Base-by-base conservation (phyloP, 2,797 vertebrate genomes). In the Sebastes iracundus region DNA sequence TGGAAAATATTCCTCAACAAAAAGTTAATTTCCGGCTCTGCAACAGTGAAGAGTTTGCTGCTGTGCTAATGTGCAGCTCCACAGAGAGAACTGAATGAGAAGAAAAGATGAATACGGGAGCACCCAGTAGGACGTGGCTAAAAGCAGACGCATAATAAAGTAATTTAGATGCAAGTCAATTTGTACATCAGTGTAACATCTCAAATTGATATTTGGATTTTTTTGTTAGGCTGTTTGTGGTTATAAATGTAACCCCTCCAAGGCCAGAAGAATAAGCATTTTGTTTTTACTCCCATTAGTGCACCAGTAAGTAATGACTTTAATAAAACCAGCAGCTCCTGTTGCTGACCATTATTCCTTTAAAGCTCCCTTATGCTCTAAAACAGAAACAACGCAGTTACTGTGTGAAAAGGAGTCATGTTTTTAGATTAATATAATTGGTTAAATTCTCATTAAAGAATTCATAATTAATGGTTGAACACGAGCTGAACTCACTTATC, bases 1-100 rank as follows among this genome's bases (percentile, higher is more conserved):
- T 22, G 7, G 23, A 12, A 75, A 65, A 60, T 67, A 72, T 61
- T 76, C 33, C 28, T 49, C 32, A 75, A 69, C 83, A 73, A 90
- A 87, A 88, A 52, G 65, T 83, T 53, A n/a, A 85, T 88, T 88
- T 92, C 66, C 52, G 68, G 52, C 78, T 85, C 60, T 66, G 81
- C 30, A 69, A 63, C 72, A 77, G 74, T 46, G 56, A 70, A 28
- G 77, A 72, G 55, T 70, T 52, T 68, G 62, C 64, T 0, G 16
- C 58, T 60, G n/a, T 52, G 79, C 70, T 81, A 75, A 85, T 85
- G 81, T 65, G 70, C 75, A 67, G 79, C 74, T 82, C 64, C 75
- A 67, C 68, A 22, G 81, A 74, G 82, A 62, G 55, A 77, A 28
- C 25, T 18, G 72, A 80, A 80, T 64, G 60, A 67, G 72, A 18